Conservation (phyloP, 1,140 invertebrate genomes). For the Spodoptera frugiperda region DNA sequence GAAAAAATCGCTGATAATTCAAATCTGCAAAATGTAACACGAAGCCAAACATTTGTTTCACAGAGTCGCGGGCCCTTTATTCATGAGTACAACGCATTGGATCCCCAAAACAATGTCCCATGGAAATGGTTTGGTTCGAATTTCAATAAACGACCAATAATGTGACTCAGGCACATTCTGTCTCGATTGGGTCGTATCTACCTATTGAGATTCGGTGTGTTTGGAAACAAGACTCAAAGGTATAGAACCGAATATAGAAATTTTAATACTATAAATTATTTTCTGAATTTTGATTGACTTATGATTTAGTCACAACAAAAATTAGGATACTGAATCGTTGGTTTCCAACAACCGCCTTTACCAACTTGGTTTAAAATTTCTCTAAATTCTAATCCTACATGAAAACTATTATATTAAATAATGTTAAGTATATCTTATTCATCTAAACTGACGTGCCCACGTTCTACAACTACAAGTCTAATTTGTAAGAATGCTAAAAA, state of each 20-base stretch:
- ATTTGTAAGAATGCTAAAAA: no score
- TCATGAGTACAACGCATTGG: conserved; percentile 47
- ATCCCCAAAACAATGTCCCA: conserved; percentile 34
- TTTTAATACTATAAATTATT: no score
- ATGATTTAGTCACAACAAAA: no score
- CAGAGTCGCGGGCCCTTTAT: conserved; percentile 42
- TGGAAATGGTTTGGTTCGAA: conserved; percentile 46
- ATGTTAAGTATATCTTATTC: no score
- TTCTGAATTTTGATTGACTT: no score
- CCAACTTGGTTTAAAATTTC: no score
- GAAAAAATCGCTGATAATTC: neutral
- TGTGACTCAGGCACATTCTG: conserved; percentile 7
- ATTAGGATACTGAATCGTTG: no score
- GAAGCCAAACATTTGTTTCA: conserved; percentile 25
- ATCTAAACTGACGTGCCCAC: no score
- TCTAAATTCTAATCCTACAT: no score
- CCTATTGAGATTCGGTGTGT: neutral
- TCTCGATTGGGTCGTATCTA: neutral
- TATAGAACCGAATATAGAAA: neutral
- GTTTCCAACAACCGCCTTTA: no score
- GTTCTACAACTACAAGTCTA: no score
- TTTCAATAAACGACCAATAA: conserved; percentile 47
- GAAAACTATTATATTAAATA: no score
- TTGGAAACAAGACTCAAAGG: neutral
- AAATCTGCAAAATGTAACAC: neutral